These are phyloP conservation scores for Drepana falcataria DNA, from an alignment of 2,888 invertebrate genomes.

Conservation along the genomic window DNA sequence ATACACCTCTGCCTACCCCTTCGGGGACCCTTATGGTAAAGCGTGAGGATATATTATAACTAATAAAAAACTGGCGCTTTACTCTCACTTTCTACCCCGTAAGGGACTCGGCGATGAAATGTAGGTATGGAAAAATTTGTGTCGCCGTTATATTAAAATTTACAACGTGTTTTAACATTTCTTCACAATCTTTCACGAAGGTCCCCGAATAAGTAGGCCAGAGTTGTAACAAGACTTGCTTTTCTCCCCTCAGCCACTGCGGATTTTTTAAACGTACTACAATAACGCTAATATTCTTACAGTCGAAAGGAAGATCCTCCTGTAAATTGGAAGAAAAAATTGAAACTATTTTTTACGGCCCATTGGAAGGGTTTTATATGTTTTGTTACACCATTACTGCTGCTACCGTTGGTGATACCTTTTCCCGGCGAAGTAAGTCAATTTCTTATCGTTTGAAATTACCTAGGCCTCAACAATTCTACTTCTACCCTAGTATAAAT, in stretches of 20 bases:
- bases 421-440: conserved; percentile 28
- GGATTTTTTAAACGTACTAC: background rate
- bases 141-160: too few relatives aligned
- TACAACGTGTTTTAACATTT: too few relatives aligned
- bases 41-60: too few relatives aligned
- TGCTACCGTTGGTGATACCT: conserved; percentile 21
- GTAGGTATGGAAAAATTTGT: too few relatives aligned
- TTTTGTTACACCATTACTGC: conserved; percentile 24
- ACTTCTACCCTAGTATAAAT: background rate
- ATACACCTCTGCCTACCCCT: too few relatives aligned
- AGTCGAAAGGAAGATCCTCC: conserved; percentile 6
- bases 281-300: background rate
- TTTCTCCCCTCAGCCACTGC: background rate
- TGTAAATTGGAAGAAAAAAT: conserved; percentile 15
- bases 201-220: too few relatives aligned
- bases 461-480: background rate
- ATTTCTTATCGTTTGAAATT: background rate
- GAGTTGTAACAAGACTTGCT: too few relatives aligned
- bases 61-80: too few relatives aligned
- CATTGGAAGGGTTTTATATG: conserved; percentile 42
- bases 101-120: too few relatives aligned
- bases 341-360: conserved; percentile 24
- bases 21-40: too few relatives aligned
- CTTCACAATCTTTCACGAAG: too few relatives aligned
- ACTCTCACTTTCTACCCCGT: too few relatives aligned